A percentile compares a stretch with the other conserved stretches of the same genome.
phyloP scores from a whole-genome alignment of 2,797 vertebrate species.

The Xenentodon cancila region DNA sequence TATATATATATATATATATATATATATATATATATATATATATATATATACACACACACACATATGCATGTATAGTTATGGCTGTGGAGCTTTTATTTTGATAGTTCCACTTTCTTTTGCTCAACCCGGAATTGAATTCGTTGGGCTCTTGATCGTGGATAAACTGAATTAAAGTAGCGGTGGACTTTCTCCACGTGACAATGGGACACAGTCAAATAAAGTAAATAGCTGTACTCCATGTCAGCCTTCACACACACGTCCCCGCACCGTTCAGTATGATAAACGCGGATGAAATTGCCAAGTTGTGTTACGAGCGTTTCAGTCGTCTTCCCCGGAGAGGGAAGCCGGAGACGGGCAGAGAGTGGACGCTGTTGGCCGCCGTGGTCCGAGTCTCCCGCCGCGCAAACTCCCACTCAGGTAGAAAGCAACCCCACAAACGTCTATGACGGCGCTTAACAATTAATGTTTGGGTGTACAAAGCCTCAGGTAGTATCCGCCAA shows the following conservation, averaged over 20 bases:
- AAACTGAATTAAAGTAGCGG: too few relatives aligned
- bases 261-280: conserved; percentile 47
- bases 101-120: neutral
- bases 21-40: too few relatives aligned
- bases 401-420: conserved; percentile 38
- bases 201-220: neutral
- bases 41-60: too few relatives aligned
- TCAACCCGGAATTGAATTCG: conserved; percentile 32
- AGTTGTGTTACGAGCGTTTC: conserved; percentile 86
- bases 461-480: too few relatives aligned
- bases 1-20: too few relatives aligned
- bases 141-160: too few relatives aligned
- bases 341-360: conserved; percentile 86
- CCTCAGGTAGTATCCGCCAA: too few relatives aligned
- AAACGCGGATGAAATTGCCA: conserved; percentile 86
- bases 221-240: accelerated
- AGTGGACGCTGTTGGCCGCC: conserved; percentile 92
- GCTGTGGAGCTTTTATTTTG: conserved; percentile 44
- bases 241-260: too few relatives aligned
- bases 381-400: conserved; percentile 77
- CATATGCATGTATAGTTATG: too few relatives aligned
- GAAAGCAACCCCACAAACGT: too few relatives aligned
- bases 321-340: conserved; percentile 86
- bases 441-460: too few relatives aligned
- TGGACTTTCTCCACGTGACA: too few relatives aligned